Conservation (phyloP, 1,140 invertebrate species). For the Drosophila punjabiensis region DNA sequence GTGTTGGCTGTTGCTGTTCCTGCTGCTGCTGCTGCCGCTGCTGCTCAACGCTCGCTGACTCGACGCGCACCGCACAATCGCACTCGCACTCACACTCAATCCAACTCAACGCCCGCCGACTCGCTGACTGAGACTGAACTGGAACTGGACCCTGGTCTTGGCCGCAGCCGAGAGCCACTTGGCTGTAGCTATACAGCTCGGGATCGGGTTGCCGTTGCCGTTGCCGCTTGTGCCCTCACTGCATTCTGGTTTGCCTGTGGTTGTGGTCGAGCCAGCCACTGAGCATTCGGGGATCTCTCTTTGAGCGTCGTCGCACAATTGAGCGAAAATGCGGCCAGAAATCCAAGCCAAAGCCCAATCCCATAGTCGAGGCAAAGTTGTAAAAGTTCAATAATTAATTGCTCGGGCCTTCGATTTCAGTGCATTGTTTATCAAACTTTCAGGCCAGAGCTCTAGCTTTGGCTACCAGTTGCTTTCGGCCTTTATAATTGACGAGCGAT, state of each 20-base stretch:
- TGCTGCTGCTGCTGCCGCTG: slow-evolving; percentile 31
- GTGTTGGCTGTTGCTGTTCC: slow-evolving; percentile 19
- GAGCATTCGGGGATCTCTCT: slow-evolving; percentile 47
- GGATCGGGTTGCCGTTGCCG: slow-evolving; percentile 46
- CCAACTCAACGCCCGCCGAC: slow-evolving; percentile 63
- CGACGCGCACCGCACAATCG: slow-evolving; percentile 49
- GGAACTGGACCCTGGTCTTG: slow-evolving; percentile 29
- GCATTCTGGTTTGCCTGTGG: slow-evolving; percentile 65
- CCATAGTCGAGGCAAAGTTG: slow-evolving; percentile 55
- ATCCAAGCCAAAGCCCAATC: slow-evolving; percentile 14
- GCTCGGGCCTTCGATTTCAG: slow-evolving; percentile 60
- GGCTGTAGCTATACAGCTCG: slow-evolving; percentile 29
- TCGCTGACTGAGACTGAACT: slow-evolving; percentile 64
- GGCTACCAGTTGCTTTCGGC: slow-evolving; percentile 37
- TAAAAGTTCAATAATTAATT: slow-evolving; percentile 82
- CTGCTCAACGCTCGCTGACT: slow-evolving; percentile 55
- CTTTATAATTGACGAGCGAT: slow-evolving; percentile 61
- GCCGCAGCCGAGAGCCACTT: slow-evolving; percentile 51
- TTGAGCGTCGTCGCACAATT: slow-evolving; percentile 55
- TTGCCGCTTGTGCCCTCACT: slow-evolving; percentile 30
- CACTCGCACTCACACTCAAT: slow-evolving; percentile 63
- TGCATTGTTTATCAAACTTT: slow-evolving; percentile 63
- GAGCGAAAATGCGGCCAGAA: slow-evolving; percentile 35
- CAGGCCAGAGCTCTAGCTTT: slow-evolving; percentile 11
- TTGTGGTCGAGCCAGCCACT: slow-evolving; percentile 46